Evolutionary conservation across 2,797 vertebrate genomes (phyloP).

Genomic region (Bryconaethiops microstoma): DNA sequence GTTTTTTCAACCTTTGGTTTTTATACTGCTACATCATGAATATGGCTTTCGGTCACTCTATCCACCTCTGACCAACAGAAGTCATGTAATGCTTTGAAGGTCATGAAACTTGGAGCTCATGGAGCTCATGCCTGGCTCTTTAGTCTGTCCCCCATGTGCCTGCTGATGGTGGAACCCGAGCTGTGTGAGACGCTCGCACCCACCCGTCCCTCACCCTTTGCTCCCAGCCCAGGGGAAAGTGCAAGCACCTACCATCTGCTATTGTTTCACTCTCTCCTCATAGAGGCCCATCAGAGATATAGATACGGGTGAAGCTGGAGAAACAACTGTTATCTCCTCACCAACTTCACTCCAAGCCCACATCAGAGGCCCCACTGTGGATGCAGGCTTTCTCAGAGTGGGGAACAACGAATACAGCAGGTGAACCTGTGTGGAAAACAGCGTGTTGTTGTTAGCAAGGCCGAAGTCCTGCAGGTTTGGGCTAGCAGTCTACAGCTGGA

Average conservation of each 20-base stretch:
- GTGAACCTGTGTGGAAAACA: slow-evolving; percentile 16
- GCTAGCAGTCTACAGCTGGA: not conserved
- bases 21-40: not conserved
- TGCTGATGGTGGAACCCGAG: slow-evolving; percentile 70
- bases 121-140: not conserved
- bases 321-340: slow-evolving; percentile 63
- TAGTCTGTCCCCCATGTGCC: slow-evolving; percentile 50
- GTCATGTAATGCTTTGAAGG: slow-evolving; percentile 33
- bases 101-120: slow-evolving; percentile 16
- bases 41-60: not conserved
- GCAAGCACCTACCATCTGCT: slow-evolving; percentile 70
- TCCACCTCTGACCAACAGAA: not conserved
- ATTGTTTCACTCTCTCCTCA: slow-evolving; percentile 73
- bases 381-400: slow-evolving; percentile 27
- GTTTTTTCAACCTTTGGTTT: not conserved
- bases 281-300: slow-evolving; percentile 61
- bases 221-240: slow-evolving; percentile 56
- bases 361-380: slow-evolving; percentile 64
- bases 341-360: slow-evolving; percentile 54
- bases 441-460: not conserved
- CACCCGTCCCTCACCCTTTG: slow-evolving; percentile 71
- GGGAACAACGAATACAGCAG: not conserved
- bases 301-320: slow-evolving; percentile 60
- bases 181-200: slow-evolving; percentile 76
- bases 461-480: not conserved